A percentile compares a stretch with the other conserved stretches of the same genome.
These are phyloP conservation scores for Phaethornis superciliosus DNA, from an alignment of 2,113 vertebrate species.

Conservation along the genomic window DNA sequence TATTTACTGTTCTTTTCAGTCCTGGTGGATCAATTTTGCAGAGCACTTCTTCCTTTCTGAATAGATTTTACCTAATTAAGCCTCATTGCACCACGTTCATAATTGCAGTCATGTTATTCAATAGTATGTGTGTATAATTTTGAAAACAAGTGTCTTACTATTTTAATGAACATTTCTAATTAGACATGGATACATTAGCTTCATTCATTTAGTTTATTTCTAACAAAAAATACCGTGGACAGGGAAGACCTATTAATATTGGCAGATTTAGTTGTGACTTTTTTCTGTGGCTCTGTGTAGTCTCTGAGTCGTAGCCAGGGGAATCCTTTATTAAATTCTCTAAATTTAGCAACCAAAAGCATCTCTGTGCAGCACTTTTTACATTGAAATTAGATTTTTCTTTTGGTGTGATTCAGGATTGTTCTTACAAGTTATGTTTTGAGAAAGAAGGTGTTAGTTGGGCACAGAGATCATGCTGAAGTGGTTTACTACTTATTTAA, in stretches of 20 bases:
- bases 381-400: conserved; percentile 11
- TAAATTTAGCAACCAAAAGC: conserved; percentile 15
- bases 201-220: not conserved
- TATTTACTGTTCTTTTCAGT: not conserved
- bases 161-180: not conserved
- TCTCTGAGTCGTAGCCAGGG: not conserved
- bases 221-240: not conserved
- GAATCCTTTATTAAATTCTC: conserved; percentile 9
- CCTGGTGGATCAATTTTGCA: not conserved
- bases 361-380: conserved; percentile 32
- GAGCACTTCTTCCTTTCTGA: not conserved
- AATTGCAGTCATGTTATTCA: not conserved
- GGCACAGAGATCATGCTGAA: not conserved
- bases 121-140: not conserved
- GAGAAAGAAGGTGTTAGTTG: not conserved
- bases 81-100: not conserved
- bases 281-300: not conserved
- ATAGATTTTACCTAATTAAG: not conserved
- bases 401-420: not conserved
- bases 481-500: not conserved
- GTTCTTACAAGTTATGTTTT: conserved; percentile 7
- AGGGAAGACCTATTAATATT: not conserved
- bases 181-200: not conserved
- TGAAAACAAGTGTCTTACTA: not conserved
- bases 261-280: not conserved